Conservation (phyloP, 2,113 vertebrate species). For the Sturnus vulgaris region DNA sequence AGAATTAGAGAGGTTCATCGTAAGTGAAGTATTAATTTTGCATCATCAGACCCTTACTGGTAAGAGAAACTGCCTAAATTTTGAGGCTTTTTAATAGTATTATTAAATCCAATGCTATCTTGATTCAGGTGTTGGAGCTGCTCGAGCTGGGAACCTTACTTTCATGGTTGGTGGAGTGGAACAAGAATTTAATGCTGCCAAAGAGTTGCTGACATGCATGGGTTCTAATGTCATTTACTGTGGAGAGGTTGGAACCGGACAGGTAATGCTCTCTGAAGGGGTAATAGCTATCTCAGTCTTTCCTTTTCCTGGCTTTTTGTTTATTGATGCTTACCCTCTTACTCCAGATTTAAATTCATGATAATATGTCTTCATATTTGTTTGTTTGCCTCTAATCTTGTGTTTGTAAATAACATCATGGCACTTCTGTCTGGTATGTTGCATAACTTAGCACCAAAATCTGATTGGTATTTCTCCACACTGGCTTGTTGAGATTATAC, state of each 20-base stretch:
- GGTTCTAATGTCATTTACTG: constrained; percentile 94
- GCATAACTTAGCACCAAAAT: background rate
- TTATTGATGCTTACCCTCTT: background rate
- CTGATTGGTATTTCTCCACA: background rate
- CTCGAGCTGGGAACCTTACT: constrained; percentile 92
- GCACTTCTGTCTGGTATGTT: background rate
- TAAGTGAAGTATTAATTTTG: background rate
- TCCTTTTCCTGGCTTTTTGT: background rate
- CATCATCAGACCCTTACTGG: background rate
- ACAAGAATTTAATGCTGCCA: constrained; percentile 91
- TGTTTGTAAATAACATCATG: background rate
- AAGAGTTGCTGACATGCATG: constrained; percentile 93
- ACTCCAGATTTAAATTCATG: background rate
- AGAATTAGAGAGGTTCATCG: background rate
- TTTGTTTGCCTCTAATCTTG: background rate
- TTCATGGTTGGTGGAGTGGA: constrained; percentile 98
- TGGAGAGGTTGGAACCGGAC: constrained; percentile 92
- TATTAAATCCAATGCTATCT: background rate
- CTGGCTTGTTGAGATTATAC: background rate
- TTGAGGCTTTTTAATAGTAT: background rate
- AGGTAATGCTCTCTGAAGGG: constrained; percentile 74
- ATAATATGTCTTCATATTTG: background rate
- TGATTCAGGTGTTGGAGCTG: constrained; percentile 90
- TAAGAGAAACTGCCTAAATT: background rate
- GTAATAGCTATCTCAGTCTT: background rate